Percentiles rank a stretch among this genome's conserved stretches.
These are phyloP conservation scores for Hyphantria cunea DNA, from an alignment of 1,140 invertebrate species.

Conservation along the genomic window DNA sequence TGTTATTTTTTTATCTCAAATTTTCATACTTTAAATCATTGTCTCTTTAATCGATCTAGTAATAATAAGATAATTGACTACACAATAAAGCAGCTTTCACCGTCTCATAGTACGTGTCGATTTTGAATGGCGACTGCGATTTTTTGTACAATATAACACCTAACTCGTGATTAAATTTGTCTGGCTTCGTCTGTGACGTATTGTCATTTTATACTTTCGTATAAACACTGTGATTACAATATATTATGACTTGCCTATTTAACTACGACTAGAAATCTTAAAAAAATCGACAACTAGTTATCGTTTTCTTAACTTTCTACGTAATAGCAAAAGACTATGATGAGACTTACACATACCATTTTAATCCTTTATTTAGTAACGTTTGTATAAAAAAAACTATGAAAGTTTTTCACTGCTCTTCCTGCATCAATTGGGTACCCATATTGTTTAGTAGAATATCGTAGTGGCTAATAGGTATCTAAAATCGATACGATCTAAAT, in stretches of 20 bases:
- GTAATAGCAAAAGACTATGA: not conserved
- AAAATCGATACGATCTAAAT: slow-evolving; percentile 28
- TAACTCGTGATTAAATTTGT: no score
- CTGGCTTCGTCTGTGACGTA: not conserved
- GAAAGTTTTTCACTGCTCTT: not conserved
- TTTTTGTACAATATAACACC: no score
- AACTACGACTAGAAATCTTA: not conserved
- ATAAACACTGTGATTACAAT: slow-evolving; percentile 5
- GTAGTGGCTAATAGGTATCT: slow-evolving; percentile 23
- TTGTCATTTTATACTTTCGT: slow-evolving; percentile 14
- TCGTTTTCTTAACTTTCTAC: slow-evolving; percentile 7
- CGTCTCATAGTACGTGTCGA: no score
- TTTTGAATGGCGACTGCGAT: no score
- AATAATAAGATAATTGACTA: no score
- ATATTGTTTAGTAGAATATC: not conserved
- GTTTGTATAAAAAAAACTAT: not conserved
- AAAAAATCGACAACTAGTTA: not conserved
- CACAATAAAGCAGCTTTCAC: no score
- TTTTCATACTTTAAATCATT: no score
- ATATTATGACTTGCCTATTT: not conserved
- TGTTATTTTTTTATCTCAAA: no score
- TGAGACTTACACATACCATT: not conserved
- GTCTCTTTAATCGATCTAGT: no score
- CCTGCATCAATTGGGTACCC: not conserved
- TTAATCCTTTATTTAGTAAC: not conserved